Evolutionary conservation across 1,140 invertebrate species (phyloP), one percentile per base, ranked within the genome.

Genomic region (Leptestheria dahalacensis): DNA sequence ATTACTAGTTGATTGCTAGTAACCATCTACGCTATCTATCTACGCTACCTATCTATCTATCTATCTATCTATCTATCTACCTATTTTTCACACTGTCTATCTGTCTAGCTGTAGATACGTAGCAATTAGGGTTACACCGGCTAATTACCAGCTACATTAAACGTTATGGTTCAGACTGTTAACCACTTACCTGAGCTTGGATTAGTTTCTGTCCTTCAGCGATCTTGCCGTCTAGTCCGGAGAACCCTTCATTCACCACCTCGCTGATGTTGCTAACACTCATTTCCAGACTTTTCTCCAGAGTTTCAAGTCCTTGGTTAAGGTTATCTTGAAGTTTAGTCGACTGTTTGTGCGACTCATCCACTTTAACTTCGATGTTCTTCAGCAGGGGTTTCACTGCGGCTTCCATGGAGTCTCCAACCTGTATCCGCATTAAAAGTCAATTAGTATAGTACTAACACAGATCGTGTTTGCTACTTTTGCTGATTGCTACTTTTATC

Each of bases 181-280:
- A 15, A n/a, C 20, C n/a, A 25, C 21, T 10, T 60, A 60, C 58
- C 25, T 60, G 58, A 52, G 49, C 58, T 60, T 60, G 58, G 29
- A 60, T 60, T 12, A 60, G 58, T 33, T 60, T 60, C 48, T 49
- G 28, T 26, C 49, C 33, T 9, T 60, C 58, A 2, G 11, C 33
- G 10, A 60, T 20, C 23, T 60, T 60, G 20, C 20, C 23, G 18
- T 41, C 24, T 12, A 60, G 33, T 6, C 28, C 49, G 3, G n/a
- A 20, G 23, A 60, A 29, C 3, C 49, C n/a, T 41, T 25, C 28
- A 24, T 51, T 23, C 20, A 60, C 20, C 21, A 23, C 58, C 41
- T 46, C 25, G 21, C 23, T 52, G 10, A 60, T 49, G 20, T 60
- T 60, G 24, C 33, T 6, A 6, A 15, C 21, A 20, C 25, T 21